Base-by-base conservation (phyloP, 2,797 vertebrate genomes). In the Sebastolobus altivelis region DNA sequence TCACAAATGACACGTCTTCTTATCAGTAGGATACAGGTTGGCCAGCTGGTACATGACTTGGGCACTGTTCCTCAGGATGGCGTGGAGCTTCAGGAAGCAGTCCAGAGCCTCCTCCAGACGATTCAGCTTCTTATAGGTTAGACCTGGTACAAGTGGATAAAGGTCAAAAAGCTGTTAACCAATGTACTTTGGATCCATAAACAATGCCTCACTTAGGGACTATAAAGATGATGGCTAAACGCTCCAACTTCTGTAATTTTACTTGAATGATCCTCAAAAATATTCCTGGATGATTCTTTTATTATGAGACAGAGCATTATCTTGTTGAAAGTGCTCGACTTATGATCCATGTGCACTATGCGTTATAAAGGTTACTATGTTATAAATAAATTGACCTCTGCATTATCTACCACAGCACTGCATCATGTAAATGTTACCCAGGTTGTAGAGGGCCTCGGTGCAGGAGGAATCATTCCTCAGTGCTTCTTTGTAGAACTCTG, bases 401-500 rank as follows among this genome's bases (percentile, higher is more conserved):
- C 7, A 13, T 60, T 31, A 46, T 60, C 18, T 1, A 27, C 6
- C 3, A 27, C 3, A 49, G 6, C 25, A 43, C 31, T 13, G 14
- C 16, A 56, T 14, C 10, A 55, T 65, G 29, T 20, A 4, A 59
- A 46, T n/a, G 52, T 71, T 89, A 95, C 98, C 98, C 85, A 99
- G 95, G 92, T 99, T 99, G 86, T 99, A 99, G 79, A 99, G 97
- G 3, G 97, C 98, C 93, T 99, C 98, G 0, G 98, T 99, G 93
- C 98, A 99, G 18, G 97, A 98, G 0, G 98, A 99, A 87, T 99
- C 99, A 4, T 99, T 99, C 88, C 97, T 96, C 72, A 99, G 95
- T 22, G 99, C 97, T 88, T 99, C 98, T 83, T 97, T 98, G 89
- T 97, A 99, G 91, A 98, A 99, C 89, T 99, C 99, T 14, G 97